These are phyloP conservation scores for Pardalotus punctatus DNA, from an alignment of 2,113 vertebrate species.

Conservation along the genomic window DNA sequence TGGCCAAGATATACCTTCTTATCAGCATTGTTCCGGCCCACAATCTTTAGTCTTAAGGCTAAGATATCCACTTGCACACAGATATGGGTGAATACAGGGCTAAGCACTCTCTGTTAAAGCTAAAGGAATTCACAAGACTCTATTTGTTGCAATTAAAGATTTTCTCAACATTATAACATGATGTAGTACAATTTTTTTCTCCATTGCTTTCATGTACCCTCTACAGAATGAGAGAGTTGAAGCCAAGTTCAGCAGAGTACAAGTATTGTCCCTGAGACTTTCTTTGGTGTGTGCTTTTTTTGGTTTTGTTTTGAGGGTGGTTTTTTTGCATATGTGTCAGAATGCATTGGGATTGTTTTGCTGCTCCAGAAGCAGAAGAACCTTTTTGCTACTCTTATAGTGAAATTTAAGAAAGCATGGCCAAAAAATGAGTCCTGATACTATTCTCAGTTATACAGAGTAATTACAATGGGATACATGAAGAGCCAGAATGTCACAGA, in stretches of 20 bases:
- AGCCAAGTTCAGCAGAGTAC: background rate
- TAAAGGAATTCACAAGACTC: background rate
- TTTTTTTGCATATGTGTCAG: background rate
- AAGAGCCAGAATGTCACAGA: background rate
- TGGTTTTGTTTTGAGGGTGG: background rate
- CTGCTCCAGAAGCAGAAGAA: background rate
- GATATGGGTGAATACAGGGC: background rate
- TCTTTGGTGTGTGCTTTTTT: background rate
- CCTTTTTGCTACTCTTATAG: background rate
- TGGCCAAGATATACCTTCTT: background rate
- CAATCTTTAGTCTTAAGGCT: background rate
- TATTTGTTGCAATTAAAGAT: background rate
- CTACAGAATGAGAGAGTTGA: background rate
- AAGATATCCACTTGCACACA: background rate
- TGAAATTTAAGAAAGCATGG: background rate
- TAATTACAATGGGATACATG: background rate
- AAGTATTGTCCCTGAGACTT: background rate
- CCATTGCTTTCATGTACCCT: no score
- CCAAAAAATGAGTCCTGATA: rapidly evolving
- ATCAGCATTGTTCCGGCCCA: background rate
- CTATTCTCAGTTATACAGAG: background rate
- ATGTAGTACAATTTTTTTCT: no score
- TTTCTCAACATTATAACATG: background rate
- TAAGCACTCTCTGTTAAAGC: background rate
- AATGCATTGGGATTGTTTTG: background rate